Evolutionary conservation across 2,888 invertebrate genomes (phyloP), one percentile per base, ranked within the genome.

Genomic region (Junonia oenone): DNA sequence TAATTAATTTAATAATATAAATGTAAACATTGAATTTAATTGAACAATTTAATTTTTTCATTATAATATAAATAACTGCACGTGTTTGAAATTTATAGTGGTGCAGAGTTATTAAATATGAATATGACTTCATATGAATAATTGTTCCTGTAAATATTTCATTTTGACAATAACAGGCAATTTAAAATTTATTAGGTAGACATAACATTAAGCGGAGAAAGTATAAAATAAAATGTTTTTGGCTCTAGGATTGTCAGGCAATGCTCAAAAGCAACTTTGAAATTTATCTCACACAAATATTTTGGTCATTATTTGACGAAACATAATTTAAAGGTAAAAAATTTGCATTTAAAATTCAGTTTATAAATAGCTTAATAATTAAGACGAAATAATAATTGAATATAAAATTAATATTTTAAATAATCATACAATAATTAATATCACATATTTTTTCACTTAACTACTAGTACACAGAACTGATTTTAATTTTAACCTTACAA

Each of bases 81-180:
- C 56, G 19, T 40, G 49, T 58, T 59, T 49, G 54, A 45, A 55
- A 52, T 61, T 56, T 40, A 50, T 56, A 45, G 56, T 51, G 47
- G 53, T 58, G 51, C 56, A 56, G 51, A 52, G n/a, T n/a, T n/a
- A 33, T 33, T 33, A 33, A n/a, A n/a, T 33, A 46, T 49, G 27
- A 35, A 58, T 55, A 62, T 58, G 61, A 59, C 59, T 59, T 53
- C 38, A 49, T 53, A 47, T 50, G 46, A 58, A 66, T 62, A 61
- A 62, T 61, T 68, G 66, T 69, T 72, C 69, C 67, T 75, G 72
- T 73, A 72, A 63, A 72, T 72, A 73, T 68, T 68, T 71, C 66
- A 66, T 66, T 66, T 71, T 71, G 73, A 75, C 73, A 71, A 68
- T 68, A 69, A 69, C 55, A 55, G 62, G 55, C 54, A 59, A 59